A percentile compares a stretch with the other conserved stretches of the same genome.
phyloP scores from a whole-genome alignment of 2,797 vertebrate species.

The Spinus pinus region DNA sequence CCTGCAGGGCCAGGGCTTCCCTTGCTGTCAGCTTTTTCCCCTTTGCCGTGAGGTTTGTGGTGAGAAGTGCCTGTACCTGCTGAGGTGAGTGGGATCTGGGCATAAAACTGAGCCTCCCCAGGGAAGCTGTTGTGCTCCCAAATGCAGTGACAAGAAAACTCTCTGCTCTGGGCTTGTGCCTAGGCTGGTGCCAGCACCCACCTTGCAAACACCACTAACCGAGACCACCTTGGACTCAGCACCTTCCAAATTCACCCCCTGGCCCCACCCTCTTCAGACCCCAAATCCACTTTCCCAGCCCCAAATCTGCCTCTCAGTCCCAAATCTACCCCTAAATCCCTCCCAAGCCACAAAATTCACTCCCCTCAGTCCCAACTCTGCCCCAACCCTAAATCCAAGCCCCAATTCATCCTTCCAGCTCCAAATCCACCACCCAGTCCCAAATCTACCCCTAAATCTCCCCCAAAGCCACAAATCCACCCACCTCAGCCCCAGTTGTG shows the following conservation, averaged over 20 bases:
- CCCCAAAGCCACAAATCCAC: not conserved
- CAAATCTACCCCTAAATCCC: not conserved
- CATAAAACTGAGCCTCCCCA: not conserved
- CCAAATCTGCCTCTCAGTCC: no score
- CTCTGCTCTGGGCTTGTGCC: not conserved
- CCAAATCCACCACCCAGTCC: no score
- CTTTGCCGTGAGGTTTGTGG: not conserved
- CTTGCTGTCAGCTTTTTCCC: not conserved
- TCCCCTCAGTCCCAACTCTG: not conserved
- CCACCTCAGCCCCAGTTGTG: accelerated
- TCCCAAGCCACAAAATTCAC: not conserved
- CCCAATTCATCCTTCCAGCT: not conserved
- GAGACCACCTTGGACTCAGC: not conserved
- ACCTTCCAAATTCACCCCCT: not conserved
- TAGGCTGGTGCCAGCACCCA: not conserved
- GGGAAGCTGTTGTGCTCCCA: not conserved
- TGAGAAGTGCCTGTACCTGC: not conserved
- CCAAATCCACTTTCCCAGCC: not conserved
- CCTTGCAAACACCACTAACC: accelerated
- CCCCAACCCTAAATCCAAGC: not conserved
- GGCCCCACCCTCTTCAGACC: not conserved
- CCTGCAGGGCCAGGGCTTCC: not conserved
- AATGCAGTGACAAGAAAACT: not conserved
- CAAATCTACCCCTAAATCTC: not conserved
- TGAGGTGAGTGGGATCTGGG: not conserved